Base-by-base conservation (phyloP, 2,888 invertebrate species). In the Pyralis farinalis region DNA sequence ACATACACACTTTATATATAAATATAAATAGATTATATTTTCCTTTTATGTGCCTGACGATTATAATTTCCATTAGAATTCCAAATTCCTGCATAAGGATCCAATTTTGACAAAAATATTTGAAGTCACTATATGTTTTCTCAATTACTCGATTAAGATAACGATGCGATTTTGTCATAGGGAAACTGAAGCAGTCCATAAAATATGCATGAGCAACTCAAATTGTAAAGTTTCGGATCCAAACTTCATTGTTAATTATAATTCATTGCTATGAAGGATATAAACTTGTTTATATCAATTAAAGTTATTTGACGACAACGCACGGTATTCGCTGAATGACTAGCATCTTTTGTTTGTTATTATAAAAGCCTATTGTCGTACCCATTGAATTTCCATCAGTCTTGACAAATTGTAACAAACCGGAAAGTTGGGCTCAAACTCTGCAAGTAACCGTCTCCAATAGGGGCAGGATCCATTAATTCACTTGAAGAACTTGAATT, bases 331-430 rank as follows among this genome's bases (percentile, higher is more conserved):
- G 49, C 49, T 49, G 53, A 56, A 56, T 49, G 51, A 65, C 63
- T 59, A 52, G 57, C 64, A 67, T 65, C 71, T 65, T 74, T 78
- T 80, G 73, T 80, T 74, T 76, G 68, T 65, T 59, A 66, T 60
- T 58, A 61, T 58, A 46, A 60, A 52, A 61, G 55, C 56, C 68
- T 59, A 62, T 72, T 76, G 71, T 81, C 71, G 58, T 71, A 61
- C 45, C 70, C 68, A 79, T 75, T 71, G 79, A 70, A 73, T 76
- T 72, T 69, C 69, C 64, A 81, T 80, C 75, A 75, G 64, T 66
- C 62, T 62, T 72, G 74, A 80, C 76, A 82, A 84, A 84, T 84
- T 82, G 75, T 74, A 78, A 82, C 79, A 78, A 81, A 79, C 77
- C 75, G 71, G 57, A 71, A 81, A 82, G 79, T 83, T 71, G 65